Percentiles rank a stretch among this genome's conserved stretches.
Evolutionary conservation across 2,113 vertebrate genomes (phyloP).

Genomic region (Polyodon spathula): DNA sequence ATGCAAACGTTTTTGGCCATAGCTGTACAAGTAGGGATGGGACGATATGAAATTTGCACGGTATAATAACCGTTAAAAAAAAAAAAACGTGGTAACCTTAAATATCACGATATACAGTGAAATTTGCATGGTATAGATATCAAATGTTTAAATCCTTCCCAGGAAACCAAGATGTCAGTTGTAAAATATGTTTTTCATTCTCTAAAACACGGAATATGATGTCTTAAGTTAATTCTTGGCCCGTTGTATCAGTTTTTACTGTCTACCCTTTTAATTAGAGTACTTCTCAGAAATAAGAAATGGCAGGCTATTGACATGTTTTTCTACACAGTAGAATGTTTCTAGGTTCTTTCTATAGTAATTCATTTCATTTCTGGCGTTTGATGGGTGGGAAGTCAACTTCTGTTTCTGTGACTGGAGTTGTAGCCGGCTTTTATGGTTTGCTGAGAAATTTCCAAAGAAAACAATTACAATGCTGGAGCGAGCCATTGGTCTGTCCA

Average conservation of each 20-base stretch:
- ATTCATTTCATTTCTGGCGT: conserved; percentile 12
- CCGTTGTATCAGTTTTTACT: conserved; percentile 30
- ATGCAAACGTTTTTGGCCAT: too few species aligned
- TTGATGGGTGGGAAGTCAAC: conserved; percentile 16
- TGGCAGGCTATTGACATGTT: conserved; percentile 52
- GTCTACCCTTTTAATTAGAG: conserved; percentile 32
- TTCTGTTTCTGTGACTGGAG: background rate
- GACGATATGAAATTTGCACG: too few species aligned
- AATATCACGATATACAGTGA: too few species aligned
- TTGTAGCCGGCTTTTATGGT: background rate
- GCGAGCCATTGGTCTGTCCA: conserved; percentile 11
- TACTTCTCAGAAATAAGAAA: conserved; percentile 35
- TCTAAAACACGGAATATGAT: conserved; percentile 28
- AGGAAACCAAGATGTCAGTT: background rate
- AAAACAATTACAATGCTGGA: conserved; percentile 4
- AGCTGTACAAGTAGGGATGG: too few species aligned
- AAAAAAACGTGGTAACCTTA: too few species aligned
- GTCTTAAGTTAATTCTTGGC: conserved; percentile 44
- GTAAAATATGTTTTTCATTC: conserved; percentile 17
- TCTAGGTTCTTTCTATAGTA: conserved; percentile 17
- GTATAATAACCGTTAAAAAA: too few species aligned
- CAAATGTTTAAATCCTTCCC: too few species aligned
- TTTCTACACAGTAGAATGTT: conserved; percentile 23
- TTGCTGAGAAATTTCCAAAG: background rate
- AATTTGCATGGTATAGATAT: too few species aligned